Conservation (phyloP, 2,113 vertebrate species). For the Gila orcuttii region DNA sequence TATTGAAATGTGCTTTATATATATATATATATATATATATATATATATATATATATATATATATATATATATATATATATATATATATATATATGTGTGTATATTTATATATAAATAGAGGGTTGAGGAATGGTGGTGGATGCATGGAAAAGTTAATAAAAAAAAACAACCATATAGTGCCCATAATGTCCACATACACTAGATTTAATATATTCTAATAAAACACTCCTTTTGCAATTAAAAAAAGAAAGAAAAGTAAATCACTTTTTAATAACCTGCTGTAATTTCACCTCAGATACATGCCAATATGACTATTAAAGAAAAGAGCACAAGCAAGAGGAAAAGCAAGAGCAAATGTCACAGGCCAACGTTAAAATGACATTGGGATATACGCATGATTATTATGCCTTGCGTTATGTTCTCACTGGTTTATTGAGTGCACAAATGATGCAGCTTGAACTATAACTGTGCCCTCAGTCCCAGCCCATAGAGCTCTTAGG, state of each 20-base stretch:
- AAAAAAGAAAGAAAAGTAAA: not conserved
- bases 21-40: too few species aligned
- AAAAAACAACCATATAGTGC: too few species aligned
- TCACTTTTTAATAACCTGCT: not conserved
- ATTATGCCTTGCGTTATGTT: not conserved
- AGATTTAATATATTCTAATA: not conserved
- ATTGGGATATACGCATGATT: not conserved
- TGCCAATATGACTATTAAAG: not conserved
- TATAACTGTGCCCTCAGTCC: not conserved
- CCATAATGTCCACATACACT: too few species aligned
- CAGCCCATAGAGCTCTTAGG: not conserved
- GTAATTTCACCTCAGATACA: not conserved
- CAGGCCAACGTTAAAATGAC: not conserved
- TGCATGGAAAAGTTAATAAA: too few species aligned
- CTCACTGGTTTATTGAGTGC: constrained; percentile 8
- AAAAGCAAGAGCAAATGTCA: not conserved
- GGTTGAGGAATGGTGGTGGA: too few species aligned
- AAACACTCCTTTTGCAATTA: too few species aligned
- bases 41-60: too few species aligned
- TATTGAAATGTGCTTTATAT: too few species aligned
- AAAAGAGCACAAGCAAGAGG: not conserved
- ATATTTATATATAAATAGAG: too few species aligned
- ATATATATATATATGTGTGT: too few species aligned
- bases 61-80: too few species aligned
- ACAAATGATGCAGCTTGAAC: not conserved